Evolutionary conservation across 2,797 vertebrate species (phyloP).

Genomic region (Lepidocolaptes lacrymiger): DNA sequence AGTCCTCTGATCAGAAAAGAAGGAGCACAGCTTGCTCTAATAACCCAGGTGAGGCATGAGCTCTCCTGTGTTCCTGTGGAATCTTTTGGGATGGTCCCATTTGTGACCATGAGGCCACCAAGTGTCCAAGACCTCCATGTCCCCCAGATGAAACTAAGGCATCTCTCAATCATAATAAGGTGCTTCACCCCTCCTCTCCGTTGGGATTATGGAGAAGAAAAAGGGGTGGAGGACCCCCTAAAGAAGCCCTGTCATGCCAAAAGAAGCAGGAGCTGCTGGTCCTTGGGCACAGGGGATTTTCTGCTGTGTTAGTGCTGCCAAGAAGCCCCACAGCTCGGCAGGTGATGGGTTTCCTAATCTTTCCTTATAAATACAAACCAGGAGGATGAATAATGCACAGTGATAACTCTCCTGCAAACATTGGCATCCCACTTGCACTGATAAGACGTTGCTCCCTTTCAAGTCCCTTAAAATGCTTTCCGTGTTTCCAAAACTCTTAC

Average conservation of each 20-base stretch:
- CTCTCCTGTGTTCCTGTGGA: not conserved
- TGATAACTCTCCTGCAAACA: not conserved
- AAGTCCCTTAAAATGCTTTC: not conserved
- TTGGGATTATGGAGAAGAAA: not conserved
- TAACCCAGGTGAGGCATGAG: not conserved
- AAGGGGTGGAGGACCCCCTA: not conserved
- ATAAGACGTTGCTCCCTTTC: not conserved
- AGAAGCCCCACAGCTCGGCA: not conserved
- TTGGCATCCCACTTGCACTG: not conserved
- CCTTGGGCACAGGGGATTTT: not conserved
- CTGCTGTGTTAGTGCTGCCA: fast-evolving
- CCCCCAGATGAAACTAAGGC: not conserved
- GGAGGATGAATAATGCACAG: not conserved
- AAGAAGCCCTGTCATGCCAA: fast-evolving
- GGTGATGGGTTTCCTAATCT: not conserved
- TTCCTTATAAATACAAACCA: not conserved
- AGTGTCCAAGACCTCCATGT: not conserved
- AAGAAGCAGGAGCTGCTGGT: not conserved
- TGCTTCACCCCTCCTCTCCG: fast-evolving
- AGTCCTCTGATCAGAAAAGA: not conserved
- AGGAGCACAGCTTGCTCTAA: not conserved
- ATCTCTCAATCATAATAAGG: fast-evolving
- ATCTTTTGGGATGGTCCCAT: not conserved
- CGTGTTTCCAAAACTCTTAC: not conserved
- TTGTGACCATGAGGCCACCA: not conserved